Conservation (phyloP, 2,888 invertebrate genomes). For the Drosophila subsilvestris region DNA sequence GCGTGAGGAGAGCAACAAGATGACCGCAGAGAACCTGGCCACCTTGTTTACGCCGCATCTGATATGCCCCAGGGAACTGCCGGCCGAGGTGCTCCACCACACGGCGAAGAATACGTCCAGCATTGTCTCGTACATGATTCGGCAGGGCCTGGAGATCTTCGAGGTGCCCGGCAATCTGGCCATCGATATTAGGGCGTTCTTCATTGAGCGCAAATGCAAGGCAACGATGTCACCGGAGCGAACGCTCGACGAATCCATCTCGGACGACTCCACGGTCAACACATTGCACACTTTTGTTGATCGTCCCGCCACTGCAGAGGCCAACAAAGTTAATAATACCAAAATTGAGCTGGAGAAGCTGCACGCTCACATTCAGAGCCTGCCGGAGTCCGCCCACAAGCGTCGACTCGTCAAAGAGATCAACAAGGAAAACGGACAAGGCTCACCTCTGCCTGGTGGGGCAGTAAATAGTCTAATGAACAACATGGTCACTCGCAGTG, state of each 20-base stretch:
- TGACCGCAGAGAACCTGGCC: constrained; percentile 94
- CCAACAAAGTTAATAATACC: constrained; percentile 89
- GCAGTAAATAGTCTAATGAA: constrained; percentile 85
- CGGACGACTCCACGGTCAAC: constrained; percentile 89
- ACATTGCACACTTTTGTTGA: constrained; percentile 97
- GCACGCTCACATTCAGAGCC: constrained; percentile 94
- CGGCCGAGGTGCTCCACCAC: constrained; percentile 93
- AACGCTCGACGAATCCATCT: constrained; percentile 84
- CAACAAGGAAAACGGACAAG: constrained; percentile 93
- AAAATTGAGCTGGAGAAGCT: constrained; percentile 94
- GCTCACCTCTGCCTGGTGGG: constrained; percentile 89
- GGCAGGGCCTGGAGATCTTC: constrained; percentile 88
- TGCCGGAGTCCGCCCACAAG: constrained; percentile 96
- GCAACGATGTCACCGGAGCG: constrained; percentile 86
- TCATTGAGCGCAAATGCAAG: constrained; percentile 88
- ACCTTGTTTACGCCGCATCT: constrained; percentile 96
- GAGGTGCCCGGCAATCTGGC: constrained; percentile 90
- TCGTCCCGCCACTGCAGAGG: constrained; percentile 90
- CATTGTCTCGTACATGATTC: constrained; percentile 94
- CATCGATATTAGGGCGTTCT: constrained; percentile 91
- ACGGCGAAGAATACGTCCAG: constrained; percentile 91
- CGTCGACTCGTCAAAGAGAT: constrained; percentile 93
- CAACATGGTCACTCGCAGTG: constrained; percentile 85
- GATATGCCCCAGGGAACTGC: constrained; percentile 93
- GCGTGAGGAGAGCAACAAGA: constrained; percentile 91